These are phyloP conservation scores for Drosophila mojavensis DNA, from an alignment of 1,140 invertebrate species.

Conservation along the genomic window DNA sequence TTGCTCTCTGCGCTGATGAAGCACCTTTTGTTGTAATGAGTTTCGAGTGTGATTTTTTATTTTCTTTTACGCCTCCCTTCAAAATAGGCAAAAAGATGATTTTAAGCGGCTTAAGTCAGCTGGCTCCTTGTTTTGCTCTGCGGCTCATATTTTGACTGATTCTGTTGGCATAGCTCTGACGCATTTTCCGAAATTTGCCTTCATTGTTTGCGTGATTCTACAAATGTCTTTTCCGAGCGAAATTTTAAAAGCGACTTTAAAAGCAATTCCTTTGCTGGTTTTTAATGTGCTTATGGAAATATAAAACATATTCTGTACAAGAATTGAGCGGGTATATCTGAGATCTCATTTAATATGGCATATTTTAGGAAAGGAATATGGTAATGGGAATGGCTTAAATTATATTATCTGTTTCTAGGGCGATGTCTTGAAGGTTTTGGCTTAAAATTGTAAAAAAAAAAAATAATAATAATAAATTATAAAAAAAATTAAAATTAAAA, in stretches of 20 bases:
- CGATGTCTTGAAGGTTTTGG: no score
- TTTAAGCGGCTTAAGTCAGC: conserved; percentile 70
- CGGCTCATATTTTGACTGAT: not conserved
- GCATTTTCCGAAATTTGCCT: conserved; percentile 10
- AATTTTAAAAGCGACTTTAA: not conserved
- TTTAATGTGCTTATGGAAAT: not conserved
- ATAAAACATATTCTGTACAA: not conserved
- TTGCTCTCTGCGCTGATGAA: conserved; percentile 57
- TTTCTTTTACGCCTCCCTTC: conserved; percentile 53
- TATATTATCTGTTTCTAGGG: no score
- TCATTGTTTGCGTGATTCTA: not conserved
- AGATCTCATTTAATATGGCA: no score
- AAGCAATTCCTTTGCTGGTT: not conserved
- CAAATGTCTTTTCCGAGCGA: not conserved
- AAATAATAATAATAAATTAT: no score
- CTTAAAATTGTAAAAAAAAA: no score
- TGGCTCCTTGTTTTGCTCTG: not conserved
- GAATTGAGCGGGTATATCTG: no score
- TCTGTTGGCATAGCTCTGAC: conserved; percentile 5
- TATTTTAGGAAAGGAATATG: no score
- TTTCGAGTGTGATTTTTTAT: conserved; percentile 72
- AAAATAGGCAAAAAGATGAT: conserved; percentile 17
- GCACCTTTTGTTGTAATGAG: conserved; percentile 82
- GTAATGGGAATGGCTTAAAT: no score
- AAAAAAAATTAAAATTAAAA: no score